phyloP scores from a whole-genome alignment of 2,888 invertebrate genomes.

The Tipula helvola region DNA sequence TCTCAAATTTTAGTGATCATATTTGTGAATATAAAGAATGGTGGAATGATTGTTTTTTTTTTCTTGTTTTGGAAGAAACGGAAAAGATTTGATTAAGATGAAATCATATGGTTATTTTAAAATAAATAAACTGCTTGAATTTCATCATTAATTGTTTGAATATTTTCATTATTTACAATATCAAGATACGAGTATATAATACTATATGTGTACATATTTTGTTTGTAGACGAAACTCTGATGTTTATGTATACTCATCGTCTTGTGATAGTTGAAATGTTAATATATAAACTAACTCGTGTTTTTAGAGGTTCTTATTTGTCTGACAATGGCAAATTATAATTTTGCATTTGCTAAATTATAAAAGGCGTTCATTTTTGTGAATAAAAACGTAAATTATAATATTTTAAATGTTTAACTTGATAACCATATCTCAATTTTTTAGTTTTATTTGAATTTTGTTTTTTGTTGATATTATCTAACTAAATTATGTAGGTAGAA shows the following conservation, averaged over 20 bases:
- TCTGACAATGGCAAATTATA: background rate
- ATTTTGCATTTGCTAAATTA: background rate
- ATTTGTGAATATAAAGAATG: background rate
- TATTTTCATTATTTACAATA: background rate
- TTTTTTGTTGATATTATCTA: background rate
- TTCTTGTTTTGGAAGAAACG: background rate
- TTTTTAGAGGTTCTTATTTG: background rate
- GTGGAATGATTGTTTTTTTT: background rate
- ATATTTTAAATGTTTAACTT: background rate
- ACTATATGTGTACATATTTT: too few relatives aligned
- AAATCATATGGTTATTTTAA: slow-evolving; percentile 4
- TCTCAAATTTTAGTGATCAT: background rate
- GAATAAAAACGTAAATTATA: background rate
- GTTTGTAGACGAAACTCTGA: background rate
- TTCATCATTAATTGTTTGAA: background rate
- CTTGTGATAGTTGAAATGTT: background rate
- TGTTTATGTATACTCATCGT: background rate
- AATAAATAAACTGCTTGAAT: background rate
- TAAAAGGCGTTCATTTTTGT: background rate
- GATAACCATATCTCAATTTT: background rate
- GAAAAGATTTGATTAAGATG: background rate
- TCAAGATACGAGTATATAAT: background rate
- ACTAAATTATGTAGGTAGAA: background rate
- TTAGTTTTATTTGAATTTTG: background rate
- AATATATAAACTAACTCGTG: background rate